phyloP scores from a whole-genome alignment of 2,888 invertebrate species.

The Hololepta plana region DNA sequence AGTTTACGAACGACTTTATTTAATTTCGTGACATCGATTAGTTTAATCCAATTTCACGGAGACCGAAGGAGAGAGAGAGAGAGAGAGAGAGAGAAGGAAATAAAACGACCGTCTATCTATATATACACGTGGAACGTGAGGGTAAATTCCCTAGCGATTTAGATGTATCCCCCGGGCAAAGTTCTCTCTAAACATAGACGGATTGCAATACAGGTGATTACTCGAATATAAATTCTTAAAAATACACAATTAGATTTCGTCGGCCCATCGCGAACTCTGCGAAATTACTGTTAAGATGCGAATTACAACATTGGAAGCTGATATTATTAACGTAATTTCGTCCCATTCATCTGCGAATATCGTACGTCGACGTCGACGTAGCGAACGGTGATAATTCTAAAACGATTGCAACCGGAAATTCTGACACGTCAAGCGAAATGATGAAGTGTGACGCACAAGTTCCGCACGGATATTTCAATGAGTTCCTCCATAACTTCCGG shows the following conservation, averaged over 20 bases:
- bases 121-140: no score
- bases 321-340: neutral
- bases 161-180: no score
- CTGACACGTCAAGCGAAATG: constrained; percentile 13
- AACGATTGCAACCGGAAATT: neutral
- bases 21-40: constrained; percentile 19
- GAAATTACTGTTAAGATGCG: no score
- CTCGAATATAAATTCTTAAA: constrained; percentile 11
- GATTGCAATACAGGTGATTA: constrained; percentile 14
- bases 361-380: constrained; percentile 7
- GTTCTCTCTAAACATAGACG: constrained; percentile 13
- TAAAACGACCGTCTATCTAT: no score
- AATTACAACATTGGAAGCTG: neutral
- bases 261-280: no score
- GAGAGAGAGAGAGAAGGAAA: no score
- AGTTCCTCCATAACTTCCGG: constrained; percentile 28
- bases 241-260: no score
- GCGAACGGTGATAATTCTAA: neutral
- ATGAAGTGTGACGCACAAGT: constrained; percentile 21
- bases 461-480: constrained; percentile 27
- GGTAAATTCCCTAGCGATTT: constrained; percentile 13
- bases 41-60: constrained; percentile 19
- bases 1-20: constrained; percentile 15
- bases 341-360: no score
- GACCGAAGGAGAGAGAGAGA: constrained; percentile 14